These are phyloP conservation scores for Anguilla megastoma DNA, from an alignment of 2,797 vertebrate species.

Conservation along the genomic window DNA sequence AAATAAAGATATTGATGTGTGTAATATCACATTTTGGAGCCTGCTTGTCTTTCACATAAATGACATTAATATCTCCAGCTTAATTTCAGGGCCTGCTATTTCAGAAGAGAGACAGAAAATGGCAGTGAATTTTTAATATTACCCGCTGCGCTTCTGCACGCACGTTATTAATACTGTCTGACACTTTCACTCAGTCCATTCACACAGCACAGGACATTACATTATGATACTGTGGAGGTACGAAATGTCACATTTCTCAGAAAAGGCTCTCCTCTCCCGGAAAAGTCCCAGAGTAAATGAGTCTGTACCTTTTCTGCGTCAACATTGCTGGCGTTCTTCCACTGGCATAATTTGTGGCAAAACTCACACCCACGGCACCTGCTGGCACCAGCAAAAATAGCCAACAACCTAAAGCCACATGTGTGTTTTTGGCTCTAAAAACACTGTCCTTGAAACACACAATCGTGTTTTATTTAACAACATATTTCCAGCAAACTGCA, in stretches of 20 bases:
- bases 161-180: background rate
- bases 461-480: background rate
- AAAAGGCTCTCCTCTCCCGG: background rate
- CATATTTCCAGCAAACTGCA: background rate
- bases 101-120: background rate
- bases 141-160: background rate
- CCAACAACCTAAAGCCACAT: background rate
- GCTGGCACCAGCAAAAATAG: background rate
- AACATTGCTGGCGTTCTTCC: background rate
- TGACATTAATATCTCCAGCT: background rate
- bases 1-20: background rate
- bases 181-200: background rate
- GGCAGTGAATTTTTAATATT: background rate
- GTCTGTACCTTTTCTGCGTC: background rate
- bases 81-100: background rate
- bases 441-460: background rate
- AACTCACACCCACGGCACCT: background rate
- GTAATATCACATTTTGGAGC: background rate
- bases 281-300: background rate
- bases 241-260: background rate
- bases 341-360: background rate
- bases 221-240: background rate
- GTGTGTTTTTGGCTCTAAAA: background rate
- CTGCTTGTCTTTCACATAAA: background rate
- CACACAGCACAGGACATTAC: background rate